These are phyloP conservation scores for Peucedramus taeniatus DNA, from an alignment of 2,113 vertebrate genomes.

Conservation along the genomic window DNA sequence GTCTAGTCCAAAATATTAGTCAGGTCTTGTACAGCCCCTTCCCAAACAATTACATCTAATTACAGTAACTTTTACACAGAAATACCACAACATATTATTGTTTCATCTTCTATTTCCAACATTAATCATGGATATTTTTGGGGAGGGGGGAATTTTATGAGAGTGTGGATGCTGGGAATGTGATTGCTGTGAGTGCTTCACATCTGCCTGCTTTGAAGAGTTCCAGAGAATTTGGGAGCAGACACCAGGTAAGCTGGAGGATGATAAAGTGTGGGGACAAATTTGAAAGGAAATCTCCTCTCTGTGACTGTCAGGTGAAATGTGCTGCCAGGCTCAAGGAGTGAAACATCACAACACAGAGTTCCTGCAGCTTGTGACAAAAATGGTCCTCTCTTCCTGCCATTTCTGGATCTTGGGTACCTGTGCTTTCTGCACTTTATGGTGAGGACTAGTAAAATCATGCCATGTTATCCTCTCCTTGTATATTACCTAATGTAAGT, in stretches of 20 bases:
- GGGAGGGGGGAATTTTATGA: background rate
- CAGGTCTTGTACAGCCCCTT: background rate
- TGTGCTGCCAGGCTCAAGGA: background rate
- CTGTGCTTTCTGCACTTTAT: background rate
- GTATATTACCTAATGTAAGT: background rate
- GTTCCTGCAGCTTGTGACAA: background rate
- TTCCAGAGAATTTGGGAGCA: background rate
- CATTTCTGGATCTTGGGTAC: background rate
- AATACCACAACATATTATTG: background rate
- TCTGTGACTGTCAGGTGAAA: background rate
- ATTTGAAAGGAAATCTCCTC: background rate
- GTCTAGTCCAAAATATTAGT: background rate
- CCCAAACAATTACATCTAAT: background rate
- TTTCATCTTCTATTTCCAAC: background rate
- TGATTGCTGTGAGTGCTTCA: background rate
- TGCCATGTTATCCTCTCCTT: background rate
- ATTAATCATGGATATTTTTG: background rate
- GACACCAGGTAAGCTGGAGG: background rate
- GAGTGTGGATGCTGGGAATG: background rate
- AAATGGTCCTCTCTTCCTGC: background rate
- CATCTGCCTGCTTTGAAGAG: background rate
- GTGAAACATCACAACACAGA: accelerated
- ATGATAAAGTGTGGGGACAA: background rate
- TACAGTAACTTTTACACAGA: background rate
- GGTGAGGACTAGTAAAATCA: background rate